A percentile compares a stretch with the other conserved stretches of the same genome.
phyloP scores from a whole-genome alignment of 1,140 invertebrate species.

The Camponotus vicinus region DNA sequence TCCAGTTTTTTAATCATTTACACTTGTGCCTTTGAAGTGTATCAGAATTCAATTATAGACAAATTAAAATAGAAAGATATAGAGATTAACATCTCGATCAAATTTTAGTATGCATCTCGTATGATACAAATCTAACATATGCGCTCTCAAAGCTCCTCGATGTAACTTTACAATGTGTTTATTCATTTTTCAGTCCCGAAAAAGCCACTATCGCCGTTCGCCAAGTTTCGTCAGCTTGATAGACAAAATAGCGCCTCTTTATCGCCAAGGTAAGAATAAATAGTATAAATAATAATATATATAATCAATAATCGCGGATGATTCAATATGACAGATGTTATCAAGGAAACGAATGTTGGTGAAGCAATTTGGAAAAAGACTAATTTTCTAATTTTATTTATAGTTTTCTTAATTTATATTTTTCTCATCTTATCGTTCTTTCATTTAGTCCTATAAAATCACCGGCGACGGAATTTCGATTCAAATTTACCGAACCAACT shows the following conservation, averaged over 20 bases:
- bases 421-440: not conserved
- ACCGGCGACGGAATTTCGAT: conserved; percentile 87
- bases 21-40: conserved; percentile 60
- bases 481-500: conserved; percentile 95
- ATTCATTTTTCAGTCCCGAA: conserved; percentile 87
- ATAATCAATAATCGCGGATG: too few species aligned
- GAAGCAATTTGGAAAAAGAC: not conserved
- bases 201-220: conserved; percentile 93
- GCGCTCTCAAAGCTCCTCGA: not conserved
- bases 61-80: conserved; percentile 31
- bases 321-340: not conserved
- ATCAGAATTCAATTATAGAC: conserved; percentile 13
- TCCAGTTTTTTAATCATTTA: conserved; percentile 64
- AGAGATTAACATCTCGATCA: conserved; percentile 73
- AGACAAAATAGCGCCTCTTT: conserved; percentile 92
- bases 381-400: not conserved
- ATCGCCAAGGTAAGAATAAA: conserved; percentile 89
- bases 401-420: not conserved
- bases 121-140: conserved; percentile 68
- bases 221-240: conserved; percentile 96
- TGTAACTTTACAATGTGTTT: not conserved
- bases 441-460: conserved; percentile 81
- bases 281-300: not conserved
- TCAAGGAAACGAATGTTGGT: not conserved
- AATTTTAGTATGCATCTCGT: conserved; percentile 69